A percentile compares a stretch with the other conserved stretches of the same genome.
phyloP scores from a whole-genome alignment of 2,888 invertebrate genomes.

The Mayetiola destructor region DNA sequence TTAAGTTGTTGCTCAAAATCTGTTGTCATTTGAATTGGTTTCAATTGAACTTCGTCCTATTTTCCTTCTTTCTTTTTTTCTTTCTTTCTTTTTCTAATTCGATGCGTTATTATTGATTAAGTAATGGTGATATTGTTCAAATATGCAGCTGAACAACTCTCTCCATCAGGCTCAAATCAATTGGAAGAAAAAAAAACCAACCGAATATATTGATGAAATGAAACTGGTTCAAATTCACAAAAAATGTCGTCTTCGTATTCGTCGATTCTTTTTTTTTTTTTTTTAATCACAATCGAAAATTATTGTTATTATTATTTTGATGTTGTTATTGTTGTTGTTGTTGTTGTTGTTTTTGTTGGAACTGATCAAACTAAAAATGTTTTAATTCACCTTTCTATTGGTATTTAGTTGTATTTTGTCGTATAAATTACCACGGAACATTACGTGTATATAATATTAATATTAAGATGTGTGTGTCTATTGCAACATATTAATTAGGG shows the following conservation, averaged over 20 bases:
- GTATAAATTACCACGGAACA: conserved; percentile 8
- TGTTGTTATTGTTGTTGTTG: background rate
- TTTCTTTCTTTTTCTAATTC: background rate
- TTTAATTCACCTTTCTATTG: conserved; percentile 3
- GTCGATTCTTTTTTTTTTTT: background rate
- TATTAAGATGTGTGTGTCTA: conserved; percentile 10
- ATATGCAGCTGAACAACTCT: too few relatives aligned
- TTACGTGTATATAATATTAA: conserved; percentile 11
- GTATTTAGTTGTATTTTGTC: conserved; percentile 1
- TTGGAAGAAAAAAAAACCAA: too few relatives aligned
- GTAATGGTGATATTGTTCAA: too few relatives aligned
- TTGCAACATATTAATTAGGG: conserved; percentile 11
- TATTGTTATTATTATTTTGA: background rate
- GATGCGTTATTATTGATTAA: too few relatives aligned
- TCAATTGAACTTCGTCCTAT: background rate
- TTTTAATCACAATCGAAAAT: background rate
- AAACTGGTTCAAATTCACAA: too few relatives aligned
- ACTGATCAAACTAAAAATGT: conserved; percentile 11
- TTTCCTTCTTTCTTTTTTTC: background rate
- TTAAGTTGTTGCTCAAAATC: conserved; percentile 16
- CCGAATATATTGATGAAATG: too few relatives aligned
- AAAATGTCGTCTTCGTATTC: too few relatives aligned
- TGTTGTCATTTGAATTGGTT: conserved; percentile 17
- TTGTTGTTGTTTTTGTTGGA: background rate
- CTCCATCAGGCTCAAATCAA: too few relatives aligned